These are phyloP conservation scores for Drosophila eohydei DNA, from an alignment of 2,888 invertebrate genomes.

Conservation along the genomic window DNA sequence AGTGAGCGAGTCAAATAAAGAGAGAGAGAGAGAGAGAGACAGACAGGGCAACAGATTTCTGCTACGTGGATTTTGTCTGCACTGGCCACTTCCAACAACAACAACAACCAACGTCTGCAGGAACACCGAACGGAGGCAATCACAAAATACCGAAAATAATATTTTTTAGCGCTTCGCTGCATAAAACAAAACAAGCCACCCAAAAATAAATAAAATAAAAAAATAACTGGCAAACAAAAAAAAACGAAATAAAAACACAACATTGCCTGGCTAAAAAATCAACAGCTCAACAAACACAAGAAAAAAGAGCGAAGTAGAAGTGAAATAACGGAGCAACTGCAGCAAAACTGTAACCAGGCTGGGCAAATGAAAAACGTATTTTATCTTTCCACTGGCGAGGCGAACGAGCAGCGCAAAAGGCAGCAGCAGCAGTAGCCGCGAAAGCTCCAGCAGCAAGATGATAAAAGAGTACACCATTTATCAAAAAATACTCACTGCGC, in stretches of 20 bases:
- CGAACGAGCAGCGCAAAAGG: conserved; percentile 57
- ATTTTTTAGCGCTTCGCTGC: conserved; percentile 74
- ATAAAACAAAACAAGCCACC: conserved; percentile 66
- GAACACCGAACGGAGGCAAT: conserved; percentile 66
- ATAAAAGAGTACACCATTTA: conserved; percentile 79
- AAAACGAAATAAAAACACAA: conserved; percentile 38
- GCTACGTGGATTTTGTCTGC: conserved; percentile 66
- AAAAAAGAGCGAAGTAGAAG: conserved; percentile 15
- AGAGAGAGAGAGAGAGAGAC: conserved; percentile 7
- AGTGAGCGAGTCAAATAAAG: background rate
- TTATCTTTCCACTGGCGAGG: conserved; percentile 73
- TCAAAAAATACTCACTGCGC: conserved; percentile 68
- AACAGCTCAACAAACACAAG: conserved; percentile 35
- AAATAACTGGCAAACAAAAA: conserved; percentile 26
- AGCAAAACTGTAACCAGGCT: conserved; percentile 66
- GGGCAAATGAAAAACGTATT: conserved; percentile 80
- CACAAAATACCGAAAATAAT: conserved; percentile 78
- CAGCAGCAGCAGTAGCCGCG: conserved; percentile 61
- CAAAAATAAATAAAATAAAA: conserved; percentile 29
- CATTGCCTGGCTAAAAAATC: conserved; percentile 65
- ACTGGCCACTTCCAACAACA: conserved; percentile 17
- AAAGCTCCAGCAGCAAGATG: conserved; percentile 78
- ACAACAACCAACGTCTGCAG: conserved; percentile 21
- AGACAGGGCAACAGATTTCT: conserved; percentile 41
- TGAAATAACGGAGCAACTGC: conserved; percentile 47